These are phyloP conservation scores for Tenualosa thibaudeaui DNA, from an alignment of 2,797 vertebrate species.

Conservation along the genomic window DNA sequence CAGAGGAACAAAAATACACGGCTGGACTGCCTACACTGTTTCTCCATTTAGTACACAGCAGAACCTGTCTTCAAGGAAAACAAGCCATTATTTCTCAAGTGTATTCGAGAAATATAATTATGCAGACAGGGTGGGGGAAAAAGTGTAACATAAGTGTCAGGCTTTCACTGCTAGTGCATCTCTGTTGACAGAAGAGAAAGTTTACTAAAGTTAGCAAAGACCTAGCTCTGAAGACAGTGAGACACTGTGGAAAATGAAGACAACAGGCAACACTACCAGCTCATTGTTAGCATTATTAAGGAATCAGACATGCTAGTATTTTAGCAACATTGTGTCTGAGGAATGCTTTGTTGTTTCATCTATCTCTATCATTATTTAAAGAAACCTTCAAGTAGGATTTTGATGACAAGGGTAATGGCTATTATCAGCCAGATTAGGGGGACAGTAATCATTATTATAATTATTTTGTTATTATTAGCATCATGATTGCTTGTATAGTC, in stretches of 20 bases:
- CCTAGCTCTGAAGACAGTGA: background rate
- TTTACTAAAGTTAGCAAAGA: background rate
- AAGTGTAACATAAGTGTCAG: background rate
- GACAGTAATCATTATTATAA: background rate
- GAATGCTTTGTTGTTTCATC: background rate
- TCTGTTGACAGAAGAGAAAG: background rate
- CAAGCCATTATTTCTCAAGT: slow-evolving; percentile 35
- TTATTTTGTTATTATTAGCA: background rate
- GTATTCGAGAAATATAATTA: background rate
- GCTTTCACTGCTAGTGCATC: background rate
- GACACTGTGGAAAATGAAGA: background rate
- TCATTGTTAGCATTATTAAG: background rate
- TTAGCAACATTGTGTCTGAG: background rate
- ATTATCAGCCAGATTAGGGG: background rate
- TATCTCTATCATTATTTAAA: background rate
- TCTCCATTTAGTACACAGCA: background rate
- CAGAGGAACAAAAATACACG: slow-evolving; percentile 28
- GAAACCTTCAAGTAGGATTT: slow-evolving; percentile 4
- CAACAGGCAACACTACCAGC: background rate
- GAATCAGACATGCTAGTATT: background rate
- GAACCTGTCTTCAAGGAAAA: slow-evolving; percentile 25
- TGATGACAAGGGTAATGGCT: background rate
- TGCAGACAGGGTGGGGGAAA: background rate
- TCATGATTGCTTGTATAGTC: background rate
- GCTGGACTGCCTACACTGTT: slow-evolving; percentile 22